phyloP scores from a whole-genome alignment of 2,113 vertebrate genomes.

The Marmota flaviventris region DNA sequence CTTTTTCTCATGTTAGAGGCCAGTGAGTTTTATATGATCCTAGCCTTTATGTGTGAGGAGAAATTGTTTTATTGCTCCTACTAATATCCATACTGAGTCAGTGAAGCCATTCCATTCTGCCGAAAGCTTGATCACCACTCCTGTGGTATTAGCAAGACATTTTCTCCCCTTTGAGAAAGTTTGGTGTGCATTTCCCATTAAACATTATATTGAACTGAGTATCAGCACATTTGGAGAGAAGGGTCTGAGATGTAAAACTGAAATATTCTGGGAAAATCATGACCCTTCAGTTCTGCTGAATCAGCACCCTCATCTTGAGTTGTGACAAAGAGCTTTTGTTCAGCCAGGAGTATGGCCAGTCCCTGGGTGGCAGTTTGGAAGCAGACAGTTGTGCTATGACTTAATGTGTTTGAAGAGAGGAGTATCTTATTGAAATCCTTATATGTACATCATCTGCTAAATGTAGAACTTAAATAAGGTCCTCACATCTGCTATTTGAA shows the following conservation, averaged over 20 bases:
- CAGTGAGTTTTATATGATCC: slow-evolving; percentile 12
- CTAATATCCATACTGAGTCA: slow-evolving; percentile 47
- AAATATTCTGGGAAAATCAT: slow-evolving; percentile 37
- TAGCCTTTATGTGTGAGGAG: slow-evolving; percentile 45
- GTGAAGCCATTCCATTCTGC: slow-evolving; percentile 60
- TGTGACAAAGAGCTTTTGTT: not conserved
- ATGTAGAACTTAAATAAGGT: slow-evolving; percentile 49
- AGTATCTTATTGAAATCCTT: slow-evolving; percentile 30
- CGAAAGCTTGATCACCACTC: slow-evolving; percentile 55
- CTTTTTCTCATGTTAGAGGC: slow-evolving; percentile 18
- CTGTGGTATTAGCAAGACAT: slow-evolving; percentile 77
- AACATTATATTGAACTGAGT: slow-evolving; percentile 65
- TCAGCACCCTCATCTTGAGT: not conserved
- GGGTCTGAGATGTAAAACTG: slow-evolving; percentile 81
- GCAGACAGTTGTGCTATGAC: not conserved
- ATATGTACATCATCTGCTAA: slow-evolving; percentile 49
- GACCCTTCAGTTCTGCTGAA: not conserved
- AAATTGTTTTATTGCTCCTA: slow-evolving; percentile 20
- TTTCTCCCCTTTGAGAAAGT: slow-evolving; percentile 76
- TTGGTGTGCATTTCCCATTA: slow-evolving; percentile 64
- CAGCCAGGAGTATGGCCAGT: not conserved
- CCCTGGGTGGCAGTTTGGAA: not conserved
- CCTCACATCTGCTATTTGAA: slow-evolving; percentile 30
- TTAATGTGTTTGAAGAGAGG: not conserved
- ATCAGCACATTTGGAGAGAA: slow-evolving; percentile 77